These are phyloP conservation scores for Caenorhabditis afra DNA, from an alignment of 2,888 invertebrate species.

Conservation along the genomic window DNA sequence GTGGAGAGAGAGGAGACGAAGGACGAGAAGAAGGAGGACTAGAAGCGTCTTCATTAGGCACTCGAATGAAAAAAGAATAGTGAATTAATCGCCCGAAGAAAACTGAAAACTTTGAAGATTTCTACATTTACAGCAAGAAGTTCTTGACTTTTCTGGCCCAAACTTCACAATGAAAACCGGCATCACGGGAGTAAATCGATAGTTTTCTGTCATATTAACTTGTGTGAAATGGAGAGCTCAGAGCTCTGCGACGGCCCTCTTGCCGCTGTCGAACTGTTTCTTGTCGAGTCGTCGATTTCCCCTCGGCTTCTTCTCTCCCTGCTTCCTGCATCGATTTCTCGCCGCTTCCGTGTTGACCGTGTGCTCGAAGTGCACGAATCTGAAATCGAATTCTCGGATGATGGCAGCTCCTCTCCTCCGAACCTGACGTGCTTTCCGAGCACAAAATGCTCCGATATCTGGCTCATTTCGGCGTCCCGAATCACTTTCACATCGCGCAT, in stretches of 20 bases:
- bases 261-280: conserved; percentile 39
- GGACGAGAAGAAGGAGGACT: conserved; percentile 28
- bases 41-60: not conserved
- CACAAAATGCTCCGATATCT: conserved; percentile 28
- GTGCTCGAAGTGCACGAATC: conserved; percentile 57
- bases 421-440: conserved; percentile 40
- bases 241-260: conserved; percentile 2
- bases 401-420: not conserved
- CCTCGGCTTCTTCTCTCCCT: not conserved
- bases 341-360: conserved; percentile 22
- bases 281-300: conserved; percentile 41
- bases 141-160: no score
- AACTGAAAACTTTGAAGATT: no score
- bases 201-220: no score
- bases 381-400: not conserved
- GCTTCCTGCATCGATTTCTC: conserved; percentile 28
- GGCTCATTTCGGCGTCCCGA: conserved; percentile 1
- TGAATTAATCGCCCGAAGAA: no score
- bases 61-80: no score
- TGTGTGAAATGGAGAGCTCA: no score
- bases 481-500: conserved; percentile 36
- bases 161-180: no score
- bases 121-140: no score
- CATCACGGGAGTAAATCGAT: no score
- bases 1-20: conserved; percentile 56